Evolutionary conservation across 1,140 invertebrate species (phyloP).

Genomic region (Drosophila bifasciata): DNA sequence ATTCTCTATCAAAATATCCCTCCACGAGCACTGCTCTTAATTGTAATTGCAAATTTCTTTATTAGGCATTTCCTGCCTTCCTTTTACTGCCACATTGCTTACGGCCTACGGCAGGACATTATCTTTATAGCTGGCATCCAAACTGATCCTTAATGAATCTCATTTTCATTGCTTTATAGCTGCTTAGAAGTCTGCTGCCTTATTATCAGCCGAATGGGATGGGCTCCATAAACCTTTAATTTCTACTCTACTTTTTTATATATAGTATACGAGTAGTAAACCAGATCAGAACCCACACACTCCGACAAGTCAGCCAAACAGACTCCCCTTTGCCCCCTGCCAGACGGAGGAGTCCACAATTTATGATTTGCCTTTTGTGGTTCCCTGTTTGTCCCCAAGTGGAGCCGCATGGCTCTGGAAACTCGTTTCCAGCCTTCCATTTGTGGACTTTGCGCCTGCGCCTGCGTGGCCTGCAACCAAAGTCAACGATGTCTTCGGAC

Average conservation of each 20-base stretch:
- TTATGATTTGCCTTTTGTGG: slow-evolving; percentile 76
- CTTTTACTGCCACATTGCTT: slow-evolving; percentile 19
- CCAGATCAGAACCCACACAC: slow-evolving; percentile 17
- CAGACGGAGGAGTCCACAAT: slow-evolving; percentile 70
- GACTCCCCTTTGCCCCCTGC: slow-evolving; percentile 23
- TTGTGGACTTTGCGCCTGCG: slow-evolving; percentile 56
- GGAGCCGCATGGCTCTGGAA: slow-evolving; percentile 52
- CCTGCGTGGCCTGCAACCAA: slow-evolving; percentile 23
- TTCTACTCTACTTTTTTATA: slow-evolving; percentile 25
- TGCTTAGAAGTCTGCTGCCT: slow-evolving; percentile 16
- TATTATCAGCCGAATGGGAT: slow-evolving; percentile 1
- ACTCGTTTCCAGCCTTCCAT: slow-evolving; percentile 61
- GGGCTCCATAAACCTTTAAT: slow-evolving; percentile 64
- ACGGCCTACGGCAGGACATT: slow-evolving; percentile 27
- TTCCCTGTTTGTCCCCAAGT: slow-evolving; percentile 37
- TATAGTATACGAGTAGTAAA: slow-evolving; percentile 40
- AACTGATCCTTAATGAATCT: slow-evolving; percentile 31
- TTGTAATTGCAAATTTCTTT: slow-evolving; percentile 5
- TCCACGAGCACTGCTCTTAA: background rate
- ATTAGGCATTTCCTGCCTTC: slow-evolving; percentile 14
- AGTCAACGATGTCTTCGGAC: slow-evolving; percentile 13
- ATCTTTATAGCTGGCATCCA: slow-evolving; percentile 19
- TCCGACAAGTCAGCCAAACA: slow-evolving; percentile 4
- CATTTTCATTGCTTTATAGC: slow-evolving; percentile 17
- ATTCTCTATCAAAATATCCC: no score